Evolutionary conservation across 2,113 vertebrate genomes (phyloP).

Genomic region (Pagrus major): DNA sequence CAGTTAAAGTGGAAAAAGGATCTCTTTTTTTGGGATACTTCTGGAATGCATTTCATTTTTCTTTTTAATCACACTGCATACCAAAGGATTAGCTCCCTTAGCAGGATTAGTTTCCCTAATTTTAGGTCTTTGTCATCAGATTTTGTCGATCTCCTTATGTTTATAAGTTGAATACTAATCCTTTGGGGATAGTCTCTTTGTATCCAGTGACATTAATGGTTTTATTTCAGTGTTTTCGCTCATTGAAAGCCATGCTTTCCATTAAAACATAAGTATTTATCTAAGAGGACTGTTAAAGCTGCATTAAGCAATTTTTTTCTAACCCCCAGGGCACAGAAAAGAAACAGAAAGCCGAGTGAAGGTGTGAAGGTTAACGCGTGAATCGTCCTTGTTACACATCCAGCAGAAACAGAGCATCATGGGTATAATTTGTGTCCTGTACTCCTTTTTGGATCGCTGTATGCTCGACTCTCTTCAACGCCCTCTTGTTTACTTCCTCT

Average conservation of each 20-base stretch:
- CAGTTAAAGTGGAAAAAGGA: neutral
- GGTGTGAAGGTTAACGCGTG: neutral
- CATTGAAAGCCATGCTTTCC: neutral
- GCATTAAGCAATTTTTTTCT: neutral
- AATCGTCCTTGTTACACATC: neutral
- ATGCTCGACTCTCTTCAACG: neutral
- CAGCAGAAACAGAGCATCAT: neutral
- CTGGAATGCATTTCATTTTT: constrained; percentile 9
- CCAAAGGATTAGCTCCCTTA: constrained; percentile 21
- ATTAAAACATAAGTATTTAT: constrained; percentile 12
- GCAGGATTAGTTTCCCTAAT: neutral
- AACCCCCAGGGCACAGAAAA: neutral
- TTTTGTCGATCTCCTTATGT: neutral
- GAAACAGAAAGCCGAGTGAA: too few species aligned
- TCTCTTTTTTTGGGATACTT: constrained; percentile 8
- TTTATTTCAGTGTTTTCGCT: neutral
- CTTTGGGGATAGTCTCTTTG: too few species aligned
- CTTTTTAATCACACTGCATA: constrained; percentile 17
- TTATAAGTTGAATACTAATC: constrained; percentile 19
- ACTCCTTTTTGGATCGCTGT: neutral
- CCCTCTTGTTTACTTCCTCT: neutral
- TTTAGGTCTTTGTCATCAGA: neutral
- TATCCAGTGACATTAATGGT: neutral
- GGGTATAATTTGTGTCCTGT: neutral
- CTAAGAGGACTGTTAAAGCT: constrained; percentile 18